Conservation (phyloP, 1,140 invertebrate species). For the Phymastichus coffea region DNA sequence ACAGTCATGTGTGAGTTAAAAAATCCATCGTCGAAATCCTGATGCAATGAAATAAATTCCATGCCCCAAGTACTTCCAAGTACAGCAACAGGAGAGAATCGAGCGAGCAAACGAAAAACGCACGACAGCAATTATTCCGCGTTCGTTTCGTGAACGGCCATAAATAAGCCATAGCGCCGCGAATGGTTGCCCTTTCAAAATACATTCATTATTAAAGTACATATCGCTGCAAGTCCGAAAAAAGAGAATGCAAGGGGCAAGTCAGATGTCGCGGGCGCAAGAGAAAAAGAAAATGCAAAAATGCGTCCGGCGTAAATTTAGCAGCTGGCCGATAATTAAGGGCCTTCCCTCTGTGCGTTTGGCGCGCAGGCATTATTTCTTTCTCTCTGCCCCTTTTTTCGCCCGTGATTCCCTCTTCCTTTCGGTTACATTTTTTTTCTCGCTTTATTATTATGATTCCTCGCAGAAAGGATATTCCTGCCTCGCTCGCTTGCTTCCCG, state of each 20-base stretch:
- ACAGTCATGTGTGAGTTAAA: no score
- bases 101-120: no score
- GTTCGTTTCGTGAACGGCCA: neutral
- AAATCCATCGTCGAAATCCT: no score
- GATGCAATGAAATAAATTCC: no score
- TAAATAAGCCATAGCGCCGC: neutral
- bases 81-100: no score
- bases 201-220: conserved; percentile 2
- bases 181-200: neutral
- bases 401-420: neutral
- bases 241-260: neutral
- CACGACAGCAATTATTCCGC: no score
- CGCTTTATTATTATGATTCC: no score
- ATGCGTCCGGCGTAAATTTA: conserved; percentile 6
- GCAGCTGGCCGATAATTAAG: conserved; percentile 17
- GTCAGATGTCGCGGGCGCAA: neutral
- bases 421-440: no score
- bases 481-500: neutral
- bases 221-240: neutral
- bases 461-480: neutral
- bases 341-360: conserved; percentile 1
- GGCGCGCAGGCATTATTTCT: neutral
- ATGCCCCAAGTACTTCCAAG: no score
- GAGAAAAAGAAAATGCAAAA: neutral
- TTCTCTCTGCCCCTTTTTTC: neutral